A percentile compares a stretch with the other conserved stretches of the same genome.
These are phyloP conservation scores for Lamellibrachia satsuma DNA, from an alignment of 2,888 invertebrate genomes.

Conservation along the genomic window DNA sequence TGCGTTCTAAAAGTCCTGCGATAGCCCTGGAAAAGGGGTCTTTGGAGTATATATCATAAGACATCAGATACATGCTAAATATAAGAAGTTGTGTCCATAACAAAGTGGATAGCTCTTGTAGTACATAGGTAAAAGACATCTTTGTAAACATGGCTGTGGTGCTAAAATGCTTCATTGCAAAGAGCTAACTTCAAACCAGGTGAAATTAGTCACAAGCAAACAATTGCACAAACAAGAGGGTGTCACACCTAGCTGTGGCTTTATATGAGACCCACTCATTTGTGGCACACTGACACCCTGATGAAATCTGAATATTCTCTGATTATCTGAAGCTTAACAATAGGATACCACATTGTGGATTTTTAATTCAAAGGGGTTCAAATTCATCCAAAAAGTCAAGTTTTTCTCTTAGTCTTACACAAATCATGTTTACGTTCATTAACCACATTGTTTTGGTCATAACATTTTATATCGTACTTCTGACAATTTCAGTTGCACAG, in stretches of 20 bases:
- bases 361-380: too few species aligned
- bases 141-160: not conserved
- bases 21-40: not conserved
- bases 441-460: too few species aligned
- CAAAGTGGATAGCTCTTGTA: not conserved
- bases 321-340: not conserved
- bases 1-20: not conserved
- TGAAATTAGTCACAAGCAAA: not conserved
- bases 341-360: too few species aligned
- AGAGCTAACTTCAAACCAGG: not conserved
- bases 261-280: not conserved
- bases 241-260: not conserved
- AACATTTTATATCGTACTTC: too few species aligned
- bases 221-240: not conserved
- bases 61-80: not conserved
- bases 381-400: too few species aligned
- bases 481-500: too few species aligned
- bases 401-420: too few species aligned
- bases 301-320: not conserved
- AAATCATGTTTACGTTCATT: too few species aligned
- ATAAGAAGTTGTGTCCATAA: not conserved
- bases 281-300: too few species aligned
- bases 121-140: not conserved
- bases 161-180: not conserved
- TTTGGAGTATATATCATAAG: not conserved